A percentile compares a stretch with the other conserved stretches of the same genome.
Conservation (phyloP, 1,140 invertebrate species). For the Brachionus paranguensis region DNA sequence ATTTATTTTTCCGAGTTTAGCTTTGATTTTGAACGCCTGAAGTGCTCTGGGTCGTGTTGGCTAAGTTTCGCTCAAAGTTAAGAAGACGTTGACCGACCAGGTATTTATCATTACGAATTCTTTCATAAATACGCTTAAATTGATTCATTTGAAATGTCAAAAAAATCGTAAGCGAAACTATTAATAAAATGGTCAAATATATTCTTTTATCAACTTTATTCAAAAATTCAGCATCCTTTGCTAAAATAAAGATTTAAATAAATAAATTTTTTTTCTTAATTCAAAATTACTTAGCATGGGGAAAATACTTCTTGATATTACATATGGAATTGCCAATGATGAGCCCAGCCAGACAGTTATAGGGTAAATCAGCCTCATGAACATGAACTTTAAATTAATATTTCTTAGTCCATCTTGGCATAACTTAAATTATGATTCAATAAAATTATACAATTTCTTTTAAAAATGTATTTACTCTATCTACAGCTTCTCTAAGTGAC, state of each 20-base stretch:
- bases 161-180: conserved; percentile 64
- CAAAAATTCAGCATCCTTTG: conserved; percentile 65
- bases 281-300: conserved; percentile 65
- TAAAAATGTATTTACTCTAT: conserved; percentile 64
- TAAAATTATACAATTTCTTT: not conserved
- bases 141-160: conserved; percentile 75
- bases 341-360: conserved; percentile 79
- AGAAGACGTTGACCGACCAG: conserved; percentile 86
- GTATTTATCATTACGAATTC: conserved; percentile 98
- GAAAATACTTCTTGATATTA: conserved; percentile 69
- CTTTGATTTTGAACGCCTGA: not conserved
- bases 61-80: conserved; percentile 70
- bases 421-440: conserved; percentile 54
- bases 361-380: conserved; percentile 76
- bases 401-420: conserved; percentile 81
- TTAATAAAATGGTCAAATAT: conserved; percentile 77
- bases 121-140: conserved; percentile 87
- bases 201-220: conserved; percentile 76
- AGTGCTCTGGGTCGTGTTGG: not conserved
- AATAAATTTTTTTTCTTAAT: no score
- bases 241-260: conserved; percentile 47
- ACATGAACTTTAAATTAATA: conserved; percentile 79
- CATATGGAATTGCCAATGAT: conserved; percentile 80
- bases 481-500: conserved; percentile 78
- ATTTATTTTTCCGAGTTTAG: not conserved